Evolutionary conservation across 2,888 invertebrate species (phyloP).

Genomic region (Chaetoderma sp.): DNA sequence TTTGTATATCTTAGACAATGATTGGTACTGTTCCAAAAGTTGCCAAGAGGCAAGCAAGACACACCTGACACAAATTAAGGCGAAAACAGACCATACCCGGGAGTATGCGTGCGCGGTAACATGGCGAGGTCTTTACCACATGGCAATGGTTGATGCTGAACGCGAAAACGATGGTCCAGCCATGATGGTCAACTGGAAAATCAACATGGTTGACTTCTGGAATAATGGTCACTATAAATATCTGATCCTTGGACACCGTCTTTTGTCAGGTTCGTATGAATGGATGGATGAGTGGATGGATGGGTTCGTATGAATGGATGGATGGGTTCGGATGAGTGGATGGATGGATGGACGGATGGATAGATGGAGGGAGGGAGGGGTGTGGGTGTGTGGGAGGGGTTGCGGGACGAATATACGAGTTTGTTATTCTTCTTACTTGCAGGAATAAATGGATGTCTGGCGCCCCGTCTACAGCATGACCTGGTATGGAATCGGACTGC

Average conservation of each 20-base stretch:
- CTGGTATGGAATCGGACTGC: slow-evolving; percentile 23
- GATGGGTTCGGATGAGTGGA: too few relatives aligned
- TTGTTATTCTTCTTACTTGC: not conserved
- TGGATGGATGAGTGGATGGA: not conserved
- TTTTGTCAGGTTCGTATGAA: slow-evolving; percentile 21
- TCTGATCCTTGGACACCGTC: slow-evolving; percentile 23
- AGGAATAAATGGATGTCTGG: slow-evolving; percentile 21
- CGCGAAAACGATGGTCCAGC: slow-evolving; percentile 24
- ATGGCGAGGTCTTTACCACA: slow-evolving; percentile 20
- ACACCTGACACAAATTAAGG: too few relatives aligned
- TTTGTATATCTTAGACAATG: too few relatives aligned
- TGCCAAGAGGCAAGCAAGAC: too few relatives aligned
- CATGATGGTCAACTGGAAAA: slow-evolving; percentile 20
- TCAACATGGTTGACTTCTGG: slow-evolving; percentile 28
- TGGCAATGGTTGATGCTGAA: slow-evolving; percentile 23
- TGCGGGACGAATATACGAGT: too few relatives aligned
- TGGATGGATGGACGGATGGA: too few relatives aligned
- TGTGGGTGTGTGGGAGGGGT: too few relatives aligned
- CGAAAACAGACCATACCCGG: not conserved
- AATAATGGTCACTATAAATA: slow-evolving; percentile 26
- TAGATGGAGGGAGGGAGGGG: too few relatives aligned
- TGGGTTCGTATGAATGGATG: not conserved
- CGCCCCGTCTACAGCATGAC: slow-evolving; percentile 1
- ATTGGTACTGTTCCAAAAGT: too few relatives aligned
- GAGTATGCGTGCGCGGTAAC: slow-evolving; percentile 19